Evolutionary conservation across 2,797 vertebrate species (phyloP).

Genomic region (Rhyacichthys aspro): DNA sequence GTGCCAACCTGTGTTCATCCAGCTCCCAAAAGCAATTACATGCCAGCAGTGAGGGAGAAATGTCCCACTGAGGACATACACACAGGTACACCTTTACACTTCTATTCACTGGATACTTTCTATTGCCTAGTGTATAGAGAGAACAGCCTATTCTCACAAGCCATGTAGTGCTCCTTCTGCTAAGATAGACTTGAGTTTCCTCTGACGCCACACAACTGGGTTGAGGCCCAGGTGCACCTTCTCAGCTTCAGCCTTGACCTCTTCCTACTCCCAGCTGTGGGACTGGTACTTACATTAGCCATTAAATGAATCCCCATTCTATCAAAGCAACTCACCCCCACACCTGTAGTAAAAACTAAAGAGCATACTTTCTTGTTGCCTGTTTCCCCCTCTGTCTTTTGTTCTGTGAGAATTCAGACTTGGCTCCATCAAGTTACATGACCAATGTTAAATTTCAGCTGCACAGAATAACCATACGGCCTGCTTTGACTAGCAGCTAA

Average conservation of each 20-base stretch:
- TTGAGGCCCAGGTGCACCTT: slow-evolving; percentile 64
- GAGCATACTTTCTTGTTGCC: slow-evolving; percentile 33
- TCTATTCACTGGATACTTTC: slow-evolving; percentile 5
- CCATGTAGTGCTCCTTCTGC: slow-evolving; percentile 28
- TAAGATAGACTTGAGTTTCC: slow-evolving; percentile 60
- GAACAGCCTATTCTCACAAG: slow-evolving; percentile 47
- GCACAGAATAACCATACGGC: slow-evolving; percentile 74
- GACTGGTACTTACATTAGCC: slow-evolving; percentile 76
- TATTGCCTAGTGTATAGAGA: slow-evolving; percentile 13
- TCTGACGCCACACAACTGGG: slow-evolving; percentile 73
- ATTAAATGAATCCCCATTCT: slow-evolving; percentile 77
- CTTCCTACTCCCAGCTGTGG: slow-evolving; percentile 60
- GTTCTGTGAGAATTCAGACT: slow-evolving; percentile 70
- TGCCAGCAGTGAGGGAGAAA: slow-evolving; percentile 11
- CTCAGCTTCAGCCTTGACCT: slow-evolving; percentile 62
- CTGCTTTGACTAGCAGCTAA: slow-evolving; percentile 63
- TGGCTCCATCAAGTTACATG: slow-evolving; percentile 70
- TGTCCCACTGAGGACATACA: slow-evolving; percentile 8
- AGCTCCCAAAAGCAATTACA: slow-evolving; percentile 59
- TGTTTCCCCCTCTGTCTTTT: slow-evolving; percentile 58
- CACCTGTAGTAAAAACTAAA: slow-evolving; percentile 70
- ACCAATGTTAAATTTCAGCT: slow-evolving; percentile 75
- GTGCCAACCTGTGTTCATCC: slow-evolving; percentile 71
- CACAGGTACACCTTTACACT: slow-evolving; percentile 50
- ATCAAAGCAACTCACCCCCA: slow-evolving; percentile 73